These are phyloP conservation scores for Venturia canescens DNA, from an alignment of 1,140 invertebrate genomes.

Conservation along the genomic window DNA sequence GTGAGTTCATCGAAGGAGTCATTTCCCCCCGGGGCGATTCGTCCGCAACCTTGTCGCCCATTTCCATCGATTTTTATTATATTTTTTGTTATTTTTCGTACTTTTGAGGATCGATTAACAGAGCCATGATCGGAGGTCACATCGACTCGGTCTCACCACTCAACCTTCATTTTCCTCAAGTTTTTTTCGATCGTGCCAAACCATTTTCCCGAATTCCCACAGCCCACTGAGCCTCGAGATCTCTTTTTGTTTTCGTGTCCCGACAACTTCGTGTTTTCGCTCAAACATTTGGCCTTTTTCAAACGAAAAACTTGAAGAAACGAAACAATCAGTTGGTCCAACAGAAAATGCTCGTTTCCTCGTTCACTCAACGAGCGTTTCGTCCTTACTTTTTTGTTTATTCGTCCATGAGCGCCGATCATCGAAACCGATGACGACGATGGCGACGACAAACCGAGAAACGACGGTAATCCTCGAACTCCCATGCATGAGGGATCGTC, in stretches of 20 bases:
- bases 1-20: slow-evolving; percentile 1
- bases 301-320: no score
- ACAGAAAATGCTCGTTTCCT: no score
- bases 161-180: neutral
- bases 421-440: no score
- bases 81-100: neutral
- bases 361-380: no score
- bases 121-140: neutral
- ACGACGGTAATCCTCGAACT: no score
- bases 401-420: no score
- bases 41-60: neutral
- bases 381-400: no score
- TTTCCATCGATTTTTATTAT: neutral
- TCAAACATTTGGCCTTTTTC: no score
- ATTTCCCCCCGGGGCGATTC: neutral
- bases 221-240: neutral
- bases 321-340: no score
- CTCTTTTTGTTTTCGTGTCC: neutral
- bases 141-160: neutral
- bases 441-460: no score
- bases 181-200: neutral
- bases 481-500: no score
- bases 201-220: neutral
- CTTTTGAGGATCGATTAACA: slow-evolving; percentile 3
- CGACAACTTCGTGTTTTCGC: neutral